Percentiles rank a stretch among this genome's conserved stretches.
These are phyloP conservation scores for Paralvinella palmiformis DNA, from an alignment of 1,140 invertebrate species.

Conservation along the genomic window DNA sequence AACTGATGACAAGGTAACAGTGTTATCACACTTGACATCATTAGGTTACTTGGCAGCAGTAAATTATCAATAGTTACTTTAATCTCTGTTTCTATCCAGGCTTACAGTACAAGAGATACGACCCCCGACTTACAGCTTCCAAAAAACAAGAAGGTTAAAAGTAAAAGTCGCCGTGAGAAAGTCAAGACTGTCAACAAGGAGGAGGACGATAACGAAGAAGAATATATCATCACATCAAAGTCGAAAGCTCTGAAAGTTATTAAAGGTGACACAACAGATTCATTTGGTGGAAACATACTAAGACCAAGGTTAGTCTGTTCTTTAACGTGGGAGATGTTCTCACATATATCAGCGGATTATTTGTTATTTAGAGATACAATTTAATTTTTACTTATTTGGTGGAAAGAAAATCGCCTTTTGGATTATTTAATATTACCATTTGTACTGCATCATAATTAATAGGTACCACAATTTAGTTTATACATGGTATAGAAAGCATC, in stretches of 20 bases:
- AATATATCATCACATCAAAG: constrained; percentile 50
- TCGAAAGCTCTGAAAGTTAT: constrained; percentile 49
- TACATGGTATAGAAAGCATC: no score
- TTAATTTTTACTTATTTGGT: no score
- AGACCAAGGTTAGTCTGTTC: constrained; percentile 36
- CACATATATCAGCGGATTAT: no score
- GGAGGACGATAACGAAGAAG: constrained; percentile 33
- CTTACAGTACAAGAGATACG: constrained; percentile 32
- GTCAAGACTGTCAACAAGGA: neutral
- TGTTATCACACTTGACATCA: constrained; percentile 31
- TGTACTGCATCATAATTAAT: no score
- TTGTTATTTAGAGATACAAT: no score
- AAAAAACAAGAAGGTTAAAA: constrained; percentile 18
- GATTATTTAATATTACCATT: no score
- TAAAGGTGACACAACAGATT: constrained; percentile 43
- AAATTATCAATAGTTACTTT: constrained; percentile 1
- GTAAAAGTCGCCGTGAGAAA: constrained; percentile 5
- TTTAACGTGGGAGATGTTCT: no score
- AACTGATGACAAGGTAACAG: constrained; percentile 46
- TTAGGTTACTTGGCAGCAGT: neutral
- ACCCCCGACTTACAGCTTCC: constrained; percentile 32
- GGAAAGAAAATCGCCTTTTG: no score
- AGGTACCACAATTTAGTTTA: no score
- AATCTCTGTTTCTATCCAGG: constrained; percentile 15
- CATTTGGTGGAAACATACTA: constrained; percentile 46